phyloP scores from a whole-genome alignment of 2,888 invertebrate genomes.

The Willowsia nigromaculata region DNA sequence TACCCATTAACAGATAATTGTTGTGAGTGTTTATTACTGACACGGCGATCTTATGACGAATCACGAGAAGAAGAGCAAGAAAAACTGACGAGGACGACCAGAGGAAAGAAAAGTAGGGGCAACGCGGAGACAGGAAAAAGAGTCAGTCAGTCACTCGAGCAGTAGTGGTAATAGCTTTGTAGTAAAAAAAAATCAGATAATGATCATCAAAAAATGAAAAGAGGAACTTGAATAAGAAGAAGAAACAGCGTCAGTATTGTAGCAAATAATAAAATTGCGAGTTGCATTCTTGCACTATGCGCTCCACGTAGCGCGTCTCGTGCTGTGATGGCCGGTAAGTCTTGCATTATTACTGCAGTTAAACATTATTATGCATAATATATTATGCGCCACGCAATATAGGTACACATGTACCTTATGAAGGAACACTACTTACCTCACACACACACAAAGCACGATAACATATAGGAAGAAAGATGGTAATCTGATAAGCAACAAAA shows the following conservation, averaged over 20 bases:
- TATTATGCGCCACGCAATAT: background rate
- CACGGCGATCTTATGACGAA: constrained; percentile 1
- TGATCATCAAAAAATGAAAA: constrained; percentile 29
- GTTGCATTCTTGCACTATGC: constrained; percentile 7
- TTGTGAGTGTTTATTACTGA: constrained; percentile 21
- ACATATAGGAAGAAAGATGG: background rate
- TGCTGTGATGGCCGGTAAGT: background rate
- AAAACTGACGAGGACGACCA: constrained; percentile 15
- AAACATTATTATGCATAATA: constrained; percentile 1
- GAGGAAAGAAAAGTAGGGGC: constrained; percentile 29
- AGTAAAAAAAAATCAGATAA: constrained; percentile 48
- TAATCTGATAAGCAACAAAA: background rate
- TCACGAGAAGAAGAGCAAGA: background rate
- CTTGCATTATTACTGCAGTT: background rate
- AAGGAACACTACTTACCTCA: background rate
- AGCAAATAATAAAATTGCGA: background rate
- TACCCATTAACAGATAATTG: constrained; percentile 19
- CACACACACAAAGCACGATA: background rate
- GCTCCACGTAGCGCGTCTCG: background rate
- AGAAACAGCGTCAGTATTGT: background rate
- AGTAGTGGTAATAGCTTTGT: constrained; percentile 25
- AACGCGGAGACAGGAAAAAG: constrained; percentile 30
- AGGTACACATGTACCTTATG: background rate
- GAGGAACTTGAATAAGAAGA: constrained; percentile 24
- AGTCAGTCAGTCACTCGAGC: constrained; percentile 65